Percentiles rank a stretch among this genome's conserved stretches.
Conservation (phyloP, 2,797 vertebrate genomes). For the Cirrhinus molitorella region DNA sequence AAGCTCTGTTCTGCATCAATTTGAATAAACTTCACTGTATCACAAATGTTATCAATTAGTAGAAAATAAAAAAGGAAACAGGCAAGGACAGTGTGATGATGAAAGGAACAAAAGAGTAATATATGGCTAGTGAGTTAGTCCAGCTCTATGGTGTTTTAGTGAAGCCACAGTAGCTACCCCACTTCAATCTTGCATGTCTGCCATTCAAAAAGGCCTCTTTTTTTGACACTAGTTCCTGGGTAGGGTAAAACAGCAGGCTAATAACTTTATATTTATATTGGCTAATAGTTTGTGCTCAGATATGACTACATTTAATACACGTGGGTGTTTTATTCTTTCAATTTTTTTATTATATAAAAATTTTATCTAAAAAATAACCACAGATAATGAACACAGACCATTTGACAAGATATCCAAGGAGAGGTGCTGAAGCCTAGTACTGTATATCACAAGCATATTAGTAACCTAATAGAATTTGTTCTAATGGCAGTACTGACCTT, state of each 20-base stretch:
- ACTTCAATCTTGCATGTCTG: constrained; percentile 40
- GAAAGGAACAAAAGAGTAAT: not conserved
- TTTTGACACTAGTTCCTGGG: constrained; percentile 69
- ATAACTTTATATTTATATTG: constrained; percentile 58
- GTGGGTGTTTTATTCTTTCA: not conserved
- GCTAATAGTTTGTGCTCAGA: not conserved
- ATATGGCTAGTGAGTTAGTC: not conserved
- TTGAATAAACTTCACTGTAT: constrained; percentile 8
- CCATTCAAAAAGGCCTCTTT: constrained; percentile 47
- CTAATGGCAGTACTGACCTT: constrained; percentile 80
- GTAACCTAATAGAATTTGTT: not conserved
- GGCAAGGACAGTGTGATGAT: not conserved
- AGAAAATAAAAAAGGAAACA: not conserved
- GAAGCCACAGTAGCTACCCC: constrained; percentile 24
- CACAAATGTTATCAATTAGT: constrained; percentile 18
- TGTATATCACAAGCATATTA: not conserved
- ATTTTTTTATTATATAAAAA: not conserved
- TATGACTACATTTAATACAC: not conserved
- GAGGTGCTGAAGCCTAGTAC: not conserved
- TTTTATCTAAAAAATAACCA: not conserved
- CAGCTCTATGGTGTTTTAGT: constrained; percentile 22
- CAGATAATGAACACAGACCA: not conserved
- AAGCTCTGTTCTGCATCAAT: not conserved
- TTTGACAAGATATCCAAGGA: not conserved
- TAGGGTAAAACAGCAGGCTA: constrained; percentile 77